A percentile compares a stretch with the other conserved stretches of the same genome.
Evolutionary conservation across 2,797 vertebrate species (phyloP).

Genomic region (Lophius americanus): DNA sequence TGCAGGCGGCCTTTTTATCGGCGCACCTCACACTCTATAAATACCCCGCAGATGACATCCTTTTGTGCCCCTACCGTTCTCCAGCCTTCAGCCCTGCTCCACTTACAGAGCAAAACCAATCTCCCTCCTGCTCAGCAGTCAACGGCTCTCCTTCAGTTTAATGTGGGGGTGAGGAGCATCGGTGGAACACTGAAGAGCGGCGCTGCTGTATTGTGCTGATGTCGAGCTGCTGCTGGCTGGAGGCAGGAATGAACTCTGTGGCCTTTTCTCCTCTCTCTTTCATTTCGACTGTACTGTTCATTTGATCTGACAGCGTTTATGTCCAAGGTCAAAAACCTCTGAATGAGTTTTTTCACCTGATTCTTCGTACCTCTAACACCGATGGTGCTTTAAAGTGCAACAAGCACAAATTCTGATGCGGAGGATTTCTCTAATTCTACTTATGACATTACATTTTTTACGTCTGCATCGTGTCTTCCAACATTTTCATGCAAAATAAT

Average conservation of each 20-base stretch:
- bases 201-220: slow-evolving; percentile 2
- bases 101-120: slow-evolving; percentile 45
- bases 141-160: slow-evolving; percentile 20
- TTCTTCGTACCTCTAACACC: background rate
- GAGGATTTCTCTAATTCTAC: too few relatives aligned
- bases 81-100: slow-evolving; percentile 62
- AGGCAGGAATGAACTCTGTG: background rate
- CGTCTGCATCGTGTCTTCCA: too few relatives aligned
- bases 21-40: slow-evolving; percentile 64
- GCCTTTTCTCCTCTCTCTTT: background rate
- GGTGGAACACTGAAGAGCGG: slow-evolving; percentile 11
- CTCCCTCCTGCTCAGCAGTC: slow-evolving; percentile 17
- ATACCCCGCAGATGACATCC: slow-evolving; percentile 65
- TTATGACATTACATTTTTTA: too few relatives aligned
- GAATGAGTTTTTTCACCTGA: background rate
- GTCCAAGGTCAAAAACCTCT: background rate
- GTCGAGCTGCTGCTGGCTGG: slow-evolving; percentile 12
- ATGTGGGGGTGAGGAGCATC: slow-evolving; percentile 25
- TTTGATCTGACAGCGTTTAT: too few relatives aligned
- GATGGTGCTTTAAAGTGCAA: background rate
- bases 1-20: slow-evolving; percentile 61
- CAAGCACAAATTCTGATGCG: too few relatives aligned
- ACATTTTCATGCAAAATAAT: too few relatives aligned
- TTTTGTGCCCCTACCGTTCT: slow-evolving; percentile 61
- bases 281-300: background rate